Evolutionary conservation across 1,140 invertebrate genomes (phyloP).

Genomic region (Steinernema feltiae): DNA sequence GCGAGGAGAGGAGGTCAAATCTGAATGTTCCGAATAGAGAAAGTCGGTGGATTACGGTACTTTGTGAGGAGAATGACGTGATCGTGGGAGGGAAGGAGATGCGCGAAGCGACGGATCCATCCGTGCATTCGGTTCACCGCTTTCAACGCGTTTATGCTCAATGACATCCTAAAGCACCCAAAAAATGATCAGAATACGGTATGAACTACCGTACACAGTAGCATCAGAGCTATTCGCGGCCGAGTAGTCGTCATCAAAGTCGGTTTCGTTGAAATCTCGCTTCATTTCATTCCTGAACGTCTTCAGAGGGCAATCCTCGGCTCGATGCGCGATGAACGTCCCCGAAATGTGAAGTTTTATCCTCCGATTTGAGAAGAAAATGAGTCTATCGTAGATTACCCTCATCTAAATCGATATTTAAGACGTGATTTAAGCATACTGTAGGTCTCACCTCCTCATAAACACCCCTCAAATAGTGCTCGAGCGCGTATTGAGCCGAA

Average conservation of each 20-base stretch:
- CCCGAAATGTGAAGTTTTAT: conserved; percentile 23
- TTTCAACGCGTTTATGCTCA: conserved; percentile 1
- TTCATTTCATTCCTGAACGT: neutral
- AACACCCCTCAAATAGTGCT: conserved; percentile 35
- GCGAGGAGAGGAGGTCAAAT: conserved; percentile 44
- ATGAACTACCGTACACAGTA: conserved; percentile 29
- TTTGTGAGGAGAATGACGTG: conserved; percentile 46
- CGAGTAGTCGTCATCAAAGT: conserved; percentile 29
- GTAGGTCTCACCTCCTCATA: conserved; percentile 30
- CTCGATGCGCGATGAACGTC: conserved; percentile 24
- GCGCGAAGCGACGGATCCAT: neutral
- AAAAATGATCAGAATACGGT: neutral
- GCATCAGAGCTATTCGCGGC: conserved; percentile 26
- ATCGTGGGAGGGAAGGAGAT: conserved; percentile 40
- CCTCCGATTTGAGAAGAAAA: conserved; percentile 26
- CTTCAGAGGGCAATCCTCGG: conserved; percentile 25
- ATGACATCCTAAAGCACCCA: neutral
- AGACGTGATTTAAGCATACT: neutral
- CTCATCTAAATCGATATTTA: conserved; percentile 25
- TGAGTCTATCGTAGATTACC: conserved; percentile 27
- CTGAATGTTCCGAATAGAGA: neutral
- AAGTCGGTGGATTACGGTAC: neutral
- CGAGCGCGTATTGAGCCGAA: conserved; percentile 26
- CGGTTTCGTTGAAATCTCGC: conserved; percentile 21
- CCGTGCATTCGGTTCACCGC: neutral